Percentiles rank a stretch among this genome's conserved stretches.
Evolutionary conservation across 2,888 invertebrate genomes (phyloP).

Genomic region (Agrochola lota): DNA sequence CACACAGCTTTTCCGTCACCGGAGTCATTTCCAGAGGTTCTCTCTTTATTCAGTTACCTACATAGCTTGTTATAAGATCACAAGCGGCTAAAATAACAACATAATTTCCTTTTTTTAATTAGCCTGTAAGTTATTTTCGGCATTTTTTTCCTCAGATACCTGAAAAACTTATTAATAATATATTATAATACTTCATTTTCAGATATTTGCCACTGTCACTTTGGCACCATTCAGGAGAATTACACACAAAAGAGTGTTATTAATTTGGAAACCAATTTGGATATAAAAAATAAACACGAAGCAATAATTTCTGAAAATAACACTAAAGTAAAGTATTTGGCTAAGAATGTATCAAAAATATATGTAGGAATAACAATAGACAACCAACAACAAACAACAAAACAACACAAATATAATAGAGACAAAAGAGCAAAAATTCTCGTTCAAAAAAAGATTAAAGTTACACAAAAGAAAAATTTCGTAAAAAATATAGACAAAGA

Average conservation of each 20-base stretch:
- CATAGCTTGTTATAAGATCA: no score
- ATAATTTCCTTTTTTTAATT: no score
- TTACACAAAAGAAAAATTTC: neutral
- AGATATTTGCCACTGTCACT: constrained; percentile 26
- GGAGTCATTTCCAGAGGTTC: neutral
- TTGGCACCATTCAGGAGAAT: neutral
- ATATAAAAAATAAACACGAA: neutral
- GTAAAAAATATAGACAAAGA: neutral
- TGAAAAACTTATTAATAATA: neutral
- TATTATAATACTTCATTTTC: constrained; percentile 26
- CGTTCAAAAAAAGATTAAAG: no score
- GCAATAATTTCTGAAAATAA: neutral
- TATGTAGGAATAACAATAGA: neutral
- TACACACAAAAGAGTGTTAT: neutral
- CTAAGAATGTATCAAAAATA: neutral
- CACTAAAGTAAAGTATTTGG: no score
- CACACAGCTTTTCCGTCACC: neutral
- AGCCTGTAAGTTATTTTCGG: neutral
- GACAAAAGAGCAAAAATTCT: neutral
- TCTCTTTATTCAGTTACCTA: no score
- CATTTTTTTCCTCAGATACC: neutral
- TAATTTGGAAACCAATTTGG: neutral
- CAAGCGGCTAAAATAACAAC: no score
- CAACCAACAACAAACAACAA: no score
- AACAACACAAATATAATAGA: neutral